Evolutionary conservation across 2,113 vertebrate genomes (phyloP).

Genomic region (Strix aluco): DNA sequence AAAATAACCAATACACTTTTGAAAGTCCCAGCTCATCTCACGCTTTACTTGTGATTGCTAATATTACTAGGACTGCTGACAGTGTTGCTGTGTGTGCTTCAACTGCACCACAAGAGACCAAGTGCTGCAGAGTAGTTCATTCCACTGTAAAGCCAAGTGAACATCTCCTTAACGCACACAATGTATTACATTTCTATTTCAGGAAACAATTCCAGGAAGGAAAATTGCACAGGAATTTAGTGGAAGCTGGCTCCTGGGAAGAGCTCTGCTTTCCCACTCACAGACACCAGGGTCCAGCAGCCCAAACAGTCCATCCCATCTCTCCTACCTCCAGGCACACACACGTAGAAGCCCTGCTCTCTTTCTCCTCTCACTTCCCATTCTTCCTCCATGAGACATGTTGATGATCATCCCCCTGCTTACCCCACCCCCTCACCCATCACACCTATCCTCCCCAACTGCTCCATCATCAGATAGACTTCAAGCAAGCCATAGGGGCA

Average conservation of each 20-base stretch:
- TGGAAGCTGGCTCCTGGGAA: not conserved
- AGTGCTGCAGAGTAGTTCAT: not conserved
- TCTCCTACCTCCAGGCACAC: not conserved
- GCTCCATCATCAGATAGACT: not conserved
- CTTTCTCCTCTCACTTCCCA: not conserved
- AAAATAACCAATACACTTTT: not conserved
- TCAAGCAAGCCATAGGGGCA: not conserved
- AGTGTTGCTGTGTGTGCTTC: not conserved
- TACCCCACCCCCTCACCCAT: not conserved
- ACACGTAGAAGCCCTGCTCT: not conserved
- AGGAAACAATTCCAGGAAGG: not conserved
- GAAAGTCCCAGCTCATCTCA: not conserved
- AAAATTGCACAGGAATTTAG: not conserved
- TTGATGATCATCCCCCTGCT: not conserved
- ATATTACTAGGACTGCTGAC: not conserved
- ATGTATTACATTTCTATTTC: not conserved
- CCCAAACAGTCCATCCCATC: not conserved
- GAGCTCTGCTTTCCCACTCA: not conserved
- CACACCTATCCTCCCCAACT: not conserved
- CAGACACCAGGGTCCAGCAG: not conserved
- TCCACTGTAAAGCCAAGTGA: not conserved
- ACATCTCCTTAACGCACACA: not conserved
- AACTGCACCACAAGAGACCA: not conserved
- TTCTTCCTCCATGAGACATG: not conserved
- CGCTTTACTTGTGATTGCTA: not conserved